Percentiles rank a stretch among this genome's conserved stretches.
phyloP scores from a whole-genome alignment of 2,888 invertebrate species.

The Acleris holmiana region DNA sequence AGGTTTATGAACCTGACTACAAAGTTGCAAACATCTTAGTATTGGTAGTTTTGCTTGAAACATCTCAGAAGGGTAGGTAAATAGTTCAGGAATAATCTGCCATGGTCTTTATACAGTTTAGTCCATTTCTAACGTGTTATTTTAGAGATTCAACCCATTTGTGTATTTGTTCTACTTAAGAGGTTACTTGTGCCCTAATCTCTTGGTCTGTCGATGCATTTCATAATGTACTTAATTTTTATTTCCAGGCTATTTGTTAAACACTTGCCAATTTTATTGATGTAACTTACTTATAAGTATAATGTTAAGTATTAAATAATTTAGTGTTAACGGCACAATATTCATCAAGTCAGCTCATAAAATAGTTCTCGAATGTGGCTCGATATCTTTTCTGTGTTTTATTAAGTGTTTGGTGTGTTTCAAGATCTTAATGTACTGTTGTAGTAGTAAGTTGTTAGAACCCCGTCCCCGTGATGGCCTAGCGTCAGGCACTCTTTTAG shows the following conservation, averaged over 20 bases:
- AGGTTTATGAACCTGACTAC: too few species aligned
- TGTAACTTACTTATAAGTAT: constrained; percentile 44
- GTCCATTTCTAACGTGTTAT: neutral
- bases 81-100: too few species aligned
- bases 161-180: constrained; percentile 45
- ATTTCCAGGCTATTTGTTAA: constrained; percentile 45
- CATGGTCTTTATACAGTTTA: too few species aligned
- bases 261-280: constrained; percentile 57
- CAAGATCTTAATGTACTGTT: constrained; percentile 57
- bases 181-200: constrained; percentile 68
- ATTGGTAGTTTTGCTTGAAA: too few species aligned
- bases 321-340: constrained; percentile 73
- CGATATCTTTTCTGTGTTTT: constrained; percentile 61
- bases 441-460: constrained; percentile 53
- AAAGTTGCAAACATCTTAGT: too few species aligned
- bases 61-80: too few species aligned
- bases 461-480: constrained; percentile 54
- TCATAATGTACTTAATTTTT: constrained; percentile 45
- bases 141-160: neutral
- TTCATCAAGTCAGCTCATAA: constrained; percentile 83
- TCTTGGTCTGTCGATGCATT: constrained; percentile 41
- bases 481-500: constrained; percentile 66
- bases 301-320: constrained; percentile 55
- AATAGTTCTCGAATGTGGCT: constrained; percentile 76
- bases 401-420: constrained; percentile 68